Evolutionary conservation across 2,113 vertebrate species (phyloP).

Genomic region (Sialia sialis): DNA sequence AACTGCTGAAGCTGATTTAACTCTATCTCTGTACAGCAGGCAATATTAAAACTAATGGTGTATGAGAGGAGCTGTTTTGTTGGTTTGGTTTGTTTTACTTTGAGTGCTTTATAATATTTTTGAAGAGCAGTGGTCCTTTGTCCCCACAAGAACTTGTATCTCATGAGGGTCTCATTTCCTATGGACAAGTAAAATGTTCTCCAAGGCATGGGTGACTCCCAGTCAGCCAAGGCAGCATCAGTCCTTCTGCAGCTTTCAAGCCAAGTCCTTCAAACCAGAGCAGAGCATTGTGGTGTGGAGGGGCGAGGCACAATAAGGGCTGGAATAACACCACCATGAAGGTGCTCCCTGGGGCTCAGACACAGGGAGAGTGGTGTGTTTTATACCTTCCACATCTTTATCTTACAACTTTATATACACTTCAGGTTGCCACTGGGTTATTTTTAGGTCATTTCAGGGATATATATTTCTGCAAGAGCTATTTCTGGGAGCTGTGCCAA

Average conservation of each 20-base stretch:
- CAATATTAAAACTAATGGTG: background rate
- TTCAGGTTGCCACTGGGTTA: background rate
- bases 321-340: background rate
- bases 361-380: background rate
- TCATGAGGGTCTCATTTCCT: background rate
- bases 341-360: background rate
- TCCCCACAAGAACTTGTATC: background rate
- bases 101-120: background rate
- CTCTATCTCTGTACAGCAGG: background rate
- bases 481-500: slow-evolving; percentile 40
- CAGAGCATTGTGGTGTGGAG: background rate
- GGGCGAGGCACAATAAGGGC: background rate
- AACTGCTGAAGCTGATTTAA: background rate
- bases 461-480: slow-evolving; percentile 17
- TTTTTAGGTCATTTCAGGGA: slow-evolving; percentile 36
- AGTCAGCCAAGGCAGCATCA: background rate
- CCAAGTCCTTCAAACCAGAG: background rate
- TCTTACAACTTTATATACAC: background rate
- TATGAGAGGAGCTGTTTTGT: too few species aligned
- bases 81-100: background rate
- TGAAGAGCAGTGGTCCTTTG: background rate
- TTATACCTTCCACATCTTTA: background rate
- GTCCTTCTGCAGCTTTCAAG: background rate
- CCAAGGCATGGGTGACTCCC: background rate
- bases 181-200: background rate